Evolutionary conservation across 2,888 invertebrate species (phyloP).

Genomic region (Biston betularia): DNA sequence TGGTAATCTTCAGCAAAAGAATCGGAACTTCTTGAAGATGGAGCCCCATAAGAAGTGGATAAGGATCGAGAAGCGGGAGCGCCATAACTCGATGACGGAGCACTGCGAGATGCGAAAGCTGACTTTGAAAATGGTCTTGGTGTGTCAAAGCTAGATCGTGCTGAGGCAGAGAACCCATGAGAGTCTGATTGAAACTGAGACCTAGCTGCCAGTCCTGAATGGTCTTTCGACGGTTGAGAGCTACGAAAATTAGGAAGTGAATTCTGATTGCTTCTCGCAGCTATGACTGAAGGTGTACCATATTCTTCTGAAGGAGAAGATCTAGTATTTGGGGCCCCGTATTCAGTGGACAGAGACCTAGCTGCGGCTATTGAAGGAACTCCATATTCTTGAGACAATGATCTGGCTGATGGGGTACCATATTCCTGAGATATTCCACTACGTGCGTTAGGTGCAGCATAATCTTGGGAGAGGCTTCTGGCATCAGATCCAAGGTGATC

Average conservation of each 20-base stretch:
- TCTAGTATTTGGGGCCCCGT: conserved; percentile 40
- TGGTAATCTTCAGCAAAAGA: conserved; percentile 45
- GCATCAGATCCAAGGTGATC: conserved; percentile 15
- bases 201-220: conserved; percentile 17
- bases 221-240: conserved; percentile 20
- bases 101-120: conserved; percentile 21
- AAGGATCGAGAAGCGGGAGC: conserved; percentile 27
- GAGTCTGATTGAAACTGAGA: conserved; percentile 14
- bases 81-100: conserved; percentile 20
- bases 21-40: conserved; percentile 53
- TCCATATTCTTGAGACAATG: conserved; percentile 42
- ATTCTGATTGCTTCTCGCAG: conserved; percentile 28
- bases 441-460: conserved; percentile 54
- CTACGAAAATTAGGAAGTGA: conserved; percentile 23
- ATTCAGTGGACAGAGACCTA: conserved; percentile 40
- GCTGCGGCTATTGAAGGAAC: conserved; percentile 35
- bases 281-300: conserved; percentile 54
- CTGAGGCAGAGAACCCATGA: conserved; percentile 10
- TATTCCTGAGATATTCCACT: conserved; percentile 46
- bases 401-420: conserved; percentile 28
- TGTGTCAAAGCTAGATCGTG: conserved; percentile 26
- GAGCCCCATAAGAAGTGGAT: conserved; percentile 29
- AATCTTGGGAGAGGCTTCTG: conserved; percentile 49
- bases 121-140: conserved; percentile 22
- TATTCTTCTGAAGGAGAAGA: conserved; percentile 58